Evolutionary conservation across 2,113 vertebrate genomes (phyloP).

Genomic region (Tinamus guttatus): DNA sequence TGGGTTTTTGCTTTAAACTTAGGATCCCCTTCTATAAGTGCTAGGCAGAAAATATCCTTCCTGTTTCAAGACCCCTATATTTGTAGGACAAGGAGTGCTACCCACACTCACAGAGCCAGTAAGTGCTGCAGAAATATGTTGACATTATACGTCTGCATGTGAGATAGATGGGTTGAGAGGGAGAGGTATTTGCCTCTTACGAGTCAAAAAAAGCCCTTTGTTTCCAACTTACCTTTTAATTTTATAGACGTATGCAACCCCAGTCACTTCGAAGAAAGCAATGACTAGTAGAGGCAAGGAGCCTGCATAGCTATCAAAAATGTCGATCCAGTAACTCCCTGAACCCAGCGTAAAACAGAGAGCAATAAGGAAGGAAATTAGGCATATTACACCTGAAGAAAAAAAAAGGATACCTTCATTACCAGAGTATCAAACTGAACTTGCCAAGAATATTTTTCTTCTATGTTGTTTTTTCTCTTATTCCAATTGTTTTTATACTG

Average conservation of each 20-base stretch:
- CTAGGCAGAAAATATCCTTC: neutral
- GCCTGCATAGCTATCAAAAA: constrained; percentile 87
- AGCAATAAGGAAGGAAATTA: constrained; percentile 75
- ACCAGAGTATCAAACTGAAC: neutral
- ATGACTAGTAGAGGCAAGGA: constrained; percentile 87
- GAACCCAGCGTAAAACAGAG: constrained; percentile 87
- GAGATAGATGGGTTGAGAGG: neutral
- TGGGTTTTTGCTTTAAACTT: neutral
- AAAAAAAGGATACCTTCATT: neutral
- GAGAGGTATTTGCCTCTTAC: neutral
- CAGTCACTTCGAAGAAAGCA: constrained; percentile 85
- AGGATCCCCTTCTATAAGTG: neutral
- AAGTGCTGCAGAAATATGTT: neutral
- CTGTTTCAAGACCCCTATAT: neutral
- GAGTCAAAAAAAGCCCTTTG: accelerated
- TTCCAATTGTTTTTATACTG: neutral
- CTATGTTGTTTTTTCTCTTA: neutral
- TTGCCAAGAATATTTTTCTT: neutral
- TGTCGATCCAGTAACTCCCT: constrained; percentile 93
- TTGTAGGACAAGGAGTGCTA: neutral
- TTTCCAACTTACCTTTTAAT: constrained; percentile 79
- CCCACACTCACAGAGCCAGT: neutral
- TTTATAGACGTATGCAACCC: constrained; percentile 83
- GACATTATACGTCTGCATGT: neutral
- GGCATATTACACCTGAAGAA: constrained; percentile 78